These are phyloP conservation scores for Folsomia manolachei DNA, from an alignment of 2,888 invertebrate species.

Conservation along the genomic window DNA sequence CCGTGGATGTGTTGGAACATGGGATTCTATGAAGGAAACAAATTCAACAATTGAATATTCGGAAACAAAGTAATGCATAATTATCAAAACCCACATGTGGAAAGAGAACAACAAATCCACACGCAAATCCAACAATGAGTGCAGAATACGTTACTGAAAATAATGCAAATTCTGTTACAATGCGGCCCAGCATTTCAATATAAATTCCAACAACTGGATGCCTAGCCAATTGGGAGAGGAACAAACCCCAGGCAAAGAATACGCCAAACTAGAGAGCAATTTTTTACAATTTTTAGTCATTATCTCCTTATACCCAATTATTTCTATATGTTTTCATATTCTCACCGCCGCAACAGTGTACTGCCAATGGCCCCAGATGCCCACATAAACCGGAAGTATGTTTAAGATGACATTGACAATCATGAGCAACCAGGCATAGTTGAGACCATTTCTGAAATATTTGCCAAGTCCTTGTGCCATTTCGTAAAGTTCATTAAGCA, in stretches of 20 bases:
- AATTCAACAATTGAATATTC: not conserved
- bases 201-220: conserved; percentile 82
- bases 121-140: conserved; percentile 72
- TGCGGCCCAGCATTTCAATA: conserved; percentile 83
- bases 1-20: conserved; percentile 19
- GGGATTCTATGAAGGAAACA: conserved; percentile 18
- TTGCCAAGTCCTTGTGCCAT: conserved; percentile 59
- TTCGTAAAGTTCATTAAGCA: conserved; percentile 23
- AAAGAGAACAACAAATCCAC: conserved; percentile 78
- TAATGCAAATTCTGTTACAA: conserved; percentile 52
- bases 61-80: not conserved
- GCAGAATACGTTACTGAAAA: conserved; percentile 78
- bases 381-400: conserved; percentile 22
- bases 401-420: conserved; percentile 16
- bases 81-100: conserved; percentile 53
- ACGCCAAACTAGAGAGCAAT: conserved; percentile 58
- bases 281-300: not conserved
- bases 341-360: conserved; percentile 31
- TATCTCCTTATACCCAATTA: not conserved
- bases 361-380: conserved; percentile 20
- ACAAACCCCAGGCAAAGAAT: conserved; percentile 75
- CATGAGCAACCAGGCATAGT: conserved; percentile 29
- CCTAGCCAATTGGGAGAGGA: conserved; percentile 83
- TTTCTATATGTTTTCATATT: no score
- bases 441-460: conserved; percentile 22